A percentile compares a stretch with the other conserved stretches of the same genome.
Evolutionary conservation across 2,797 vertebrate genomes (phyloP).

Genomic region (Geotria australis): DNA sequence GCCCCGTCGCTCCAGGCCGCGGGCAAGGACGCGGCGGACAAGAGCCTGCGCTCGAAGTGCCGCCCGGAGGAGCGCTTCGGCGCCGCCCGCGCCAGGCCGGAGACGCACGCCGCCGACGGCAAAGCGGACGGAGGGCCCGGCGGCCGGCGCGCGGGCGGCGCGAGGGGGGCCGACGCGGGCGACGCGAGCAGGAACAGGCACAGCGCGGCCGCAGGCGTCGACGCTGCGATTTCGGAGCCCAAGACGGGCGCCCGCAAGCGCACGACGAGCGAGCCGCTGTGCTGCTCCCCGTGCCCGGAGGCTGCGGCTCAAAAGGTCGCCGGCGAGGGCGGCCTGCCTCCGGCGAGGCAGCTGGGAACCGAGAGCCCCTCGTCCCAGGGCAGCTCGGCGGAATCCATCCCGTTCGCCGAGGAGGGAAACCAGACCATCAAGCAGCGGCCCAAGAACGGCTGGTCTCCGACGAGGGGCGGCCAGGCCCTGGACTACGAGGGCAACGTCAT

Average conservation of each 20-base stretch:
- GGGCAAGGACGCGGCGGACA: too few relatives aligned
- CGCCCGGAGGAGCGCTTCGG: too few relatives aligned
- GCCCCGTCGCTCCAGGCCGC: background rate
- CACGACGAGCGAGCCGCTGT: constrained; percentile 26
- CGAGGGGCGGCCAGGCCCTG: background rate
- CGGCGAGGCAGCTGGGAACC: constrained; percentile 1
- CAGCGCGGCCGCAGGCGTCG: too few relatives aligned
- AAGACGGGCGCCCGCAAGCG: constrained; percentile 13
- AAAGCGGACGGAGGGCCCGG: too few relatives aligned
- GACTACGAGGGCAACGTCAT: background rate
- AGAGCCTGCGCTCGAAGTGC: too few relatives aligned
- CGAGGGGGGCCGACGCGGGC: constrained; percentile 6
- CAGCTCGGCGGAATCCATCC: constrained; percentile 31
- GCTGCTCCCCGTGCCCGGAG: constrained; percentile 3
- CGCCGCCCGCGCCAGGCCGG: too few relatives aligned
- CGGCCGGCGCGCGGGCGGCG: background rate
- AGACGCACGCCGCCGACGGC: too few relatives aligned
- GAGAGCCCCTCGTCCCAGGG: constrained; percentile 15
- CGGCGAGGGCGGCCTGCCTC: constrained; percentile 6
- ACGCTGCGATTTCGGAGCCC: too few relatives aligned
- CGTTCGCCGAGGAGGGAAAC: constrained; percentile 72
- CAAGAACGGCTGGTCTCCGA: constrained; percentile 9
- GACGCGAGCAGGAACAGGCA: background rate
- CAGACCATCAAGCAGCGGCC: constrained; percentile 75
- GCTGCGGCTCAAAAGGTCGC: constrained; percentile 4